A percentile compares a stretch with the other conserved stretches of the same genome.
Evolutionary conservation across 1,140 invertebrate species (phyloP).

Genomic region (Melanaphis sacchari): DNA sequence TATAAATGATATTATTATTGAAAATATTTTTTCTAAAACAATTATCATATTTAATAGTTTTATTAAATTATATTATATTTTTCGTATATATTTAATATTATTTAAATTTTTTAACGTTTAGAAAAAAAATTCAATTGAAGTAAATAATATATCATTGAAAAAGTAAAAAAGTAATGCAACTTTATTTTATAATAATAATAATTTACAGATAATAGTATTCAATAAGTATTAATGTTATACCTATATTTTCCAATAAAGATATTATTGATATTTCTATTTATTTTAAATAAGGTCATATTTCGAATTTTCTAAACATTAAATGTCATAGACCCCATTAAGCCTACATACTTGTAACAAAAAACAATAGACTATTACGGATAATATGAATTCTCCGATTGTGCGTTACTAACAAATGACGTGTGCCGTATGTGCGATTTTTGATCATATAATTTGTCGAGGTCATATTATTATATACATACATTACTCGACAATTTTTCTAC

Average conservation of each 20-base stretch:
- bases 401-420: background rate
- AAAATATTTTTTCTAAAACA: background rate
- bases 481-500: slow-evolving; percentile 7
- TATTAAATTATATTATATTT: background rate
- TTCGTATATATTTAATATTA: background rate
- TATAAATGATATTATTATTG: background rate
- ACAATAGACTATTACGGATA: slow-evolving; percentile 35
- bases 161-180: background rate
- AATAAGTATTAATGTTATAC: background rate
- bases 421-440: slow-evolving; percentile 9
- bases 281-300: slow-evolving; percentile 6
- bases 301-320: background rate
- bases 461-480: background rate
- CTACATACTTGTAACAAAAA: background rate
- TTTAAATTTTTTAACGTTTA: background rate
- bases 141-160: background rate
- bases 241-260: background rate
- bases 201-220: background rate
- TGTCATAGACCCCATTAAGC: background rate
- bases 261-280: background rate
- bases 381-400: slow-evolving; percentile 10
- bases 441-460: slow-evolving; percentile 37
- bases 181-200: background rate
- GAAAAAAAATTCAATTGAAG: background rate
- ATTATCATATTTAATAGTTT: background rate